Evolutionary conservation across 2,797 vertebrate species (phyloP).

Genomic region (Halcyon chelicuti): DNA sequence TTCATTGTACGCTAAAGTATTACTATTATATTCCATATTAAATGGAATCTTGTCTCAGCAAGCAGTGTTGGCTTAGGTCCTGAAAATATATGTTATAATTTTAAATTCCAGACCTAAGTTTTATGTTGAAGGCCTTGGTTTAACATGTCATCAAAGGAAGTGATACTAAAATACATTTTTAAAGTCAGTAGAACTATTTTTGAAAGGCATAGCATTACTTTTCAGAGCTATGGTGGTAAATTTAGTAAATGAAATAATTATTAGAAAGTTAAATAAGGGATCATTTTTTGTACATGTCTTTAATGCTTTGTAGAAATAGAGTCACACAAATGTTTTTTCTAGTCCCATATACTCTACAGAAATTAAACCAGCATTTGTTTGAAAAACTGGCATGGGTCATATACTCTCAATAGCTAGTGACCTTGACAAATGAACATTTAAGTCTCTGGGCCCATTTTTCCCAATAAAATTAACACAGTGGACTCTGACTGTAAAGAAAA

Average conservation of each 20-base stretch:
- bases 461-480: neutral
- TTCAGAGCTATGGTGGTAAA: neutral
- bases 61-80: neutral
- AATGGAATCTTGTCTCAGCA: neutral
- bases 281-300: rapidly evolving
- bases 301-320: rapidly evolving
- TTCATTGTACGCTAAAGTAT: neutral
- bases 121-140: neutral
- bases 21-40: neutral
- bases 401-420: neutral
- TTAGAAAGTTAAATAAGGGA: neutral
- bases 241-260: neutral
- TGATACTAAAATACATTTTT: neutral
- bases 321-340: neutral
- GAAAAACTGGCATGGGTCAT: neutral
- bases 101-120: neutral
- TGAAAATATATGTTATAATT: neutral
- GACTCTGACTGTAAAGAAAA: neutral
- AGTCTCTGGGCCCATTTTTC: neutral
- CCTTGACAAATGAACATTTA: neutral
- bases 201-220: neutral
- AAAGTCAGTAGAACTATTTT: neutral
- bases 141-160: neutral
- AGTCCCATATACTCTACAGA: neutral
- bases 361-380: neutral